Base-by-base conservation (phyloP, 2,888 invertebrate genomes). In the Drosophila acutilabella region DNA sequence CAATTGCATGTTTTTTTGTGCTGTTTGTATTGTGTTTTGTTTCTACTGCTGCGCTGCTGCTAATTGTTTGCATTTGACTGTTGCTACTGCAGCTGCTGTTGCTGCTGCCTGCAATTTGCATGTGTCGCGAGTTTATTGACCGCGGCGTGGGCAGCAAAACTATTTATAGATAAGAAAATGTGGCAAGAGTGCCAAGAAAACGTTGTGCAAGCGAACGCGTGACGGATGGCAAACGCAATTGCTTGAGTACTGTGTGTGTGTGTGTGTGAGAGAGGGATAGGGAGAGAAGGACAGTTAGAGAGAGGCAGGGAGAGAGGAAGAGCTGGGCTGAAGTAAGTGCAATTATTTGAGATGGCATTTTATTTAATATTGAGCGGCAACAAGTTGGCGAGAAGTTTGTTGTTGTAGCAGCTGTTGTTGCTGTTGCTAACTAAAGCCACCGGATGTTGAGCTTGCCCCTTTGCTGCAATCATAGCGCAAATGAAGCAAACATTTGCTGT, bases 401-500 rank as follows among this genome's bases (percentile, higher is more conserved):
- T 20, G 13, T 8, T 45, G 47, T 33, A n/a, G 74, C 60, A 65
- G 73, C 59, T 53, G 56, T 13, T 36, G 36, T 36, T 36, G 36
- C 36, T 26, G 44, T 45, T 41, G 61, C 61, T 47, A 38, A 36
- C 59, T 71, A 33, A 7, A 36, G 61, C 64, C 75, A 87, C 88
- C 83, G 83, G 83, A 83, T 88, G 89, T 87, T 78, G 71, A n/a
- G n/a, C 74, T 18, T 42, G 14, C 41, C 42, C 53, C 58, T 47
- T 30, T 36, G 38, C 48, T 11, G 89, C 88, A 87, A 87, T 89
- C 87, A 79, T 84, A 74, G 79, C 75, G 77, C 85, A 89, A 88
- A 89, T 89, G 88, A 87, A 89, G 90, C 88, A 89, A 88, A 89
- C 84, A 86, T 87, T 88, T 86, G 83, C 85, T 89, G 89, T 89